Base-by-base conservation (phyloP, 2,888 invertebrate genomes). In the Amphipyra berbera region DNA sequence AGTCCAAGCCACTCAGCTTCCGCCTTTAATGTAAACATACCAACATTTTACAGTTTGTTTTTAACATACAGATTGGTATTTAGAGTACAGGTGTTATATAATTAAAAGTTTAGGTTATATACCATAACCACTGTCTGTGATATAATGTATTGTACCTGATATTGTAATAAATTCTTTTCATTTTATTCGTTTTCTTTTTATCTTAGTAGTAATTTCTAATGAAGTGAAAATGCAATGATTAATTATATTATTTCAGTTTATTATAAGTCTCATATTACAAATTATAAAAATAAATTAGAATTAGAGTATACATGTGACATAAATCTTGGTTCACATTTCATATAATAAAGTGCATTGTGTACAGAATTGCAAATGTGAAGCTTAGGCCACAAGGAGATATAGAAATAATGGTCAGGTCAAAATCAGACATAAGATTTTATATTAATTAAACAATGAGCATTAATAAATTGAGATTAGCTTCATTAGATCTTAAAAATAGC, bases 1-100 rank as follows among this genome's bases (percentile, higher is more conserved):
- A 96, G 95, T 82, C 96, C 96, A 84, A 95, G 93, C 95, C 95
- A 96, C 87, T 95, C 96, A 79, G 95, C 95, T 92, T 95, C 95
- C 81, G 95, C 94, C 96, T 96, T 92, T 87, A 95, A 95, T 88
- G 81, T 86, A 93, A 93, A 94, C 88, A 92, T 86, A 88, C 80
- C 88, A 86, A 84, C 81, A 78, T 78, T 82, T 91, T 92, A 91
- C 82, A 81, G 82, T 75, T 68, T 87, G 68, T 84, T 81, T 79
- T 76, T 88, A 55, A 84, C 68, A 78, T 83, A 76, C 61, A 87
- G 73, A 84, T 78, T 88, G 62, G 64, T 81, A 58, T 70, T 85
- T 56, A 82, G 49, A 82, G 80, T 86, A 79, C 73, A 72, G 63
- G 62, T 73, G 56, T 68, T 59, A 58, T 75, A 66, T 69, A 52